These are phyloP conservation scores for Triplophysa dalaica DNA, from an alignment of 2,113 vertebrate species.

Conservation along the genomic window DNA sequence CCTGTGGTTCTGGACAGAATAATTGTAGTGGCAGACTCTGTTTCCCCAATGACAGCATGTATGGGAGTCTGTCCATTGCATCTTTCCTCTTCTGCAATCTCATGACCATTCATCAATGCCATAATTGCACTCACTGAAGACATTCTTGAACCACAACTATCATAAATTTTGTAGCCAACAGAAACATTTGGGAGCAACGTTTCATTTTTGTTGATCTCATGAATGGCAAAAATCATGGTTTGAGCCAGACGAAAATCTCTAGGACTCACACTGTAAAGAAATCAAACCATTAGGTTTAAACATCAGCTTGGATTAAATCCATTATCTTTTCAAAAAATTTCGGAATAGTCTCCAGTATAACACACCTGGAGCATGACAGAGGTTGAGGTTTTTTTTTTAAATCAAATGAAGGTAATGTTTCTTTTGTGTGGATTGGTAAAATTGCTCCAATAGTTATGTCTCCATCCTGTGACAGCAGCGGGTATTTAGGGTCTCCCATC, in stretches of 20 bases:
- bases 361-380: slow-evolving; percentile 11
- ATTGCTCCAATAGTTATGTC: slow-evolving; percentile 20
- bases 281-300: not conserved
- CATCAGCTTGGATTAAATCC: not conserved
- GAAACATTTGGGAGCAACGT: slow-evolving; percentile 67
- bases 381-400: slow-evolving; percentile 4
- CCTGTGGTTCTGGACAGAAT: not conserved
- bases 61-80: slow-evolving; percentile 58
- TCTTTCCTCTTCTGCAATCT: slow-evolving; percentile 26
- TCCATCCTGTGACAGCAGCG: not conserved
- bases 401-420: slow-evolving; percentile 1
- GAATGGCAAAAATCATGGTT: slow-evolving; percentile 73
- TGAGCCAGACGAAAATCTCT: slow-evolving; percentile 73
- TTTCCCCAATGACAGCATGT: not conserved
- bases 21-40: not conserved
- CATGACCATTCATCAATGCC: slow-evolving; percentile 68
- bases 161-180: slow-evolving; percentile 75
- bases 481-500: not conserved
- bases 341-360: not conserved
- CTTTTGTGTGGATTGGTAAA: not conserved
- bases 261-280: slow-evolving; percentile 64
- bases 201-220: slow-evolving; percentile 62
- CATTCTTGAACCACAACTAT: slow-evolving; percentile 73
- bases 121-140: slow-evolving; percentile 72
- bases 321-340: not conserved